Conservation (phyloP, 2,797 vertebrate genomes). For the Crenichthys baileyi region DNA sequence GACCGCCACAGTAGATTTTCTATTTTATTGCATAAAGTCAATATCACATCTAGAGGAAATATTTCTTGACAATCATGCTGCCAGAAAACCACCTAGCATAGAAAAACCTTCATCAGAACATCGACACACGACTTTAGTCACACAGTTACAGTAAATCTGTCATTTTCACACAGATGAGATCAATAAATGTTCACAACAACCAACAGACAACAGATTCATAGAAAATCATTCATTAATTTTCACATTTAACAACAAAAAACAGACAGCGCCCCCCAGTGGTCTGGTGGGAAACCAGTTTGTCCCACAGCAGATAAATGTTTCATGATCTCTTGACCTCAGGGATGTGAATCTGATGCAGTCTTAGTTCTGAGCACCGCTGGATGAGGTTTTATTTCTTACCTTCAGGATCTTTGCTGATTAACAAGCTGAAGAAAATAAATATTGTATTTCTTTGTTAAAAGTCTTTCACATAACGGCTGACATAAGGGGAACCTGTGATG, state of each 20-base stretch:
- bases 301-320: neutral
- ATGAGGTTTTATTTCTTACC: neutral
- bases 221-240: neutral
- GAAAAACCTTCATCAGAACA: conserved; percentile 75
- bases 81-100: conserved; percentile 81
- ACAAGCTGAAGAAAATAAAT: no score
- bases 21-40: conserved; percentile 87
- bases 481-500: no score
- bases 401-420: no score
- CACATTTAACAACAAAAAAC: neutral
- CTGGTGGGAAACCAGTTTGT: neutral
- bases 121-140: neutral
- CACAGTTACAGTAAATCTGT: neutral
- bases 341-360: no score
- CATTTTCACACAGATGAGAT: neutral
- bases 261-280: neutral
- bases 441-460: no score
- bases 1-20: neutral
- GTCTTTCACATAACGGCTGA: no score
- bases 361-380: neutral
- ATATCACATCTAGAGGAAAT: conserved; percentile 74
- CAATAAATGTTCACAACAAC: conserved; percentile 1
- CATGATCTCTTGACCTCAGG: neutral
- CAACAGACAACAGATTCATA: neutral
- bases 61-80: conserved; percentile 90